A percentile compares a stretch with the other conserved stretches of the same genome.
Conservation (phyloP, 2,888 invertebrate genomes). For the Coenonympha glycerion region DNA sequence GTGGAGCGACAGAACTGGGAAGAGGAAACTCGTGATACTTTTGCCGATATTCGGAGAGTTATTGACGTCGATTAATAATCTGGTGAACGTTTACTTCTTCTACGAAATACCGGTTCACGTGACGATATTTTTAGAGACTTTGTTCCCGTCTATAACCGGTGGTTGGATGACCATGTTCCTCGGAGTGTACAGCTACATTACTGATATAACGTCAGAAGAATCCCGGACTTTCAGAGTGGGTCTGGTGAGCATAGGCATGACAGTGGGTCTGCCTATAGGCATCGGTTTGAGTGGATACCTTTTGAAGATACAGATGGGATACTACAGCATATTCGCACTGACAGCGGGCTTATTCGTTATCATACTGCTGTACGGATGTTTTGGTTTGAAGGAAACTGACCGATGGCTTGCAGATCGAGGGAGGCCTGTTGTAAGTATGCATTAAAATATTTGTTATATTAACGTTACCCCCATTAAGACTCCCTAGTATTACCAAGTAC, state of each 20-base stretch:
- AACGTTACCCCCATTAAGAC: neutral
- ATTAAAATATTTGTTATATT: neutral
- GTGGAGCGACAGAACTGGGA: slow-evolving; percentile 78
- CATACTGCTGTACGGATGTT: slow-evolving; percentile 82
- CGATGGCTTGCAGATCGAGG: slow-evolving; percentile 51
- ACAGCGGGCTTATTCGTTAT: slow-evolving; percentile 65
- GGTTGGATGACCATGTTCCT: slow-evolving; percentile 77
- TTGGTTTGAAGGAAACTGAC: slow-evolving; percentile 80
- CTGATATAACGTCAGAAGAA: slow-evolving; percentile 76
- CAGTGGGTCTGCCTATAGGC: slow-evolving; percentile 75
- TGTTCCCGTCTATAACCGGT: slow-evolving; percentile 71
- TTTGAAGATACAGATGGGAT: slow-evolving; percentile 52
- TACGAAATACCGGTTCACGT: slow-evolving; percentile 74
- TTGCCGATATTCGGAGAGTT: slow-evolving; percentile 75
- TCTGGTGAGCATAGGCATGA: slow-evolving; percentile 77
- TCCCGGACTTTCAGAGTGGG: slow-evolving; percentile 78
- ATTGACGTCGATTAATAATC: slow-evolving; percentile 64
- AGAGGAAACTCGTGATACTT: slow-evolving; percentile 74
- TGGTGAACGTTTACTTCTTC: slow-evolving; percentile 75
- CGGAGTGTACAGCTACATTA: slow-evolving; percentile 78
- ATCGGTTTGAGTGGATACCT: slow-evolving; percentile 73
- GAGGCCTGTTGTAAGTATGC: slow-evolving; percentile 50
- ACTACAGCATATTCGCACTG: slow-evolving; percentile 63
- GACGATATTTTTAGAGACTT: slow-evolving; percentile 70
- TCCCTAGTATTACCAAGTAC: neutral